These are phyloP conservation scores for Psettodes erumei DNA, from an alignment of 2,113 vertebrate species.

Conservation along the genomic window DNA sequence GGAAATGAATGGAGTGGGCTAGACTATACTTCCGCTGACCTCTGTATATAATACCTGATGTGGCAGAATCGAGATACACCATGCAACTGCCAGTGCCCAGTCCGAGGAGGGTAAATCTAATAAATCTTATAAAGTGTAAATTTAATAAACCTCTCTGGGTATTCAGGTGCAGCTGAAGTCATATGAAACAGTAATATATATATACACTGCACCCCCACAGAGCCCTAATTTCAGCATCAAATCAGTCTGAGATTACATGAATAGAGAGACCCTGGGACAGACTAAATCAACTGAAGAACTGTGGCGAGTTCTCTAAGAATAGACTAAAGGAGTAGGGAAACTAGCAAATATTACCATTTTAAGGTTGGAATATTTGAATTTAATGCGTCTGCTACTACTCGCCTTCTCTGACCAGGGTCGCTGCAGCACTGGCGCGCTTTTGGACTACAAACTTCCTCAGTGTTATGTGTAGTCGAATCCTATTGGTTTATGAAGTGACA, in stretches of 20 bases:
- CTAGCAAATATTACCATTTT: neutral
- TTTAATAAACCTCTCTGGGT: conserved; percentile 18
- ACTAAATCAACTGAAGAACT: neutral
- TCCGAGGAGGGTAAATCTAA: conserved; percentile 23
- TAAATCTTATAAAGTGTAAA: conserved; percentile 7
- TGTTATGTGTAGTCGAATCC: conserved; percentile 39
- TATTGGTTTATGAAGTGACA: conserved; percentile 67
- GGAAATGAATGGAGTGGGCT: conserved; percentile 50
- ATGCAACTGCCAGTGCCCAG: conserved; percentile 5
- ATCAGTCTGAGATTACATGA: neutral
- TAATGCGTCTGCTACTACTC: no score
- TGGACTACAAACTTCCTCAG: conserved; percentile 38
- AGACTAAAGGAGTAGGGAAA: neutral
- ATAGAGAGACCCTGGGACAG: neutral
- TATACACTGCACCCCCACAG: no score
- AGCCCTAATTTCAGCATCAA: neutral
- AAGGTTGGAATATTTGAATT: neutral
- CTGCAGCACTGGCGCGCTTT: conserved; percentile 51
- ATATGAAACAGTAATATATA: neutral
- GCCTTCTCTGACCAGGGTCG: no score
- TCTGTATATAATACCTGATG: conserved; percentile 22
- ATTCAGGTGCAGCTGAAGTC: conserved; percentile 4
- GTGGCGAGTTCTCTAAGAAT: no score
- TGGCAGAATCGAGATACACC: conserved; percentile 18
- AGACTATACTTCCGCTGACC: conserved; percentile 55